Conservation (phyloP, 2,888 invertebrate genomes). For the Drosophila fulvimacula region DNA sequence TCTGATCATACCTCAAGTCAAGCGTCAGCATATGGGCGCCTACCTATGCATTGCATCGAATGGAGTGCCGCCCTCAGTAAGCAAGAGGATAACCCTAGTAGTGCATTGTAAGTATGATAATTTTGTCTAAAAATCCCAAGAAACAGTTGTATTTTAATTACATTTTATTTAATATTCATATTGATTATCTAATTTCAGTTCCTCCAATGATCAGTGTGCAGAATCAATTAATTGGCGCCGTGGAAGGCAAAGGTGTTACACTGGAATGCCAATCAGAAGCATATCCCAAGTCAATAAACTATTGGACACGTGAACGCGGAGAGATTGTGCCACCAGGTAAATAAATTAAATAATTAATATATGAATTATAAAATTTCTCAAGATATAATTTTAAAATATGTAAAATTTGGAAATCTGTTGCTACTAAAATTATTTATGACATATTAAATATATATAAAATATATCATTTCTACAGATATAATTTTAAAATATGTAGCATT, state of each 20-base stretch:
- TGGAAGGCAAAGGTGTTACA: slow-evolving; percentile 90
- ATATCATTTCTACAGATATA: too few species aligned
- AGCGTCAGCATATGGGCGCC: slow-evolving; percentile 92
- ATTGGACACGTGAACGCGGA: slow-evolving; percentile 91
- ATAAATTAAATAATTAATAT: background rate
- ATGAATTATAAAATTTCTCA: background rate
- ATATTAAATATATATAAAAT: too few species aligned
- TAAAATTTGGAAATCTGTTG: too few species aligned
- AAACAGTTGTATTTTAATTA: too few species aligned
- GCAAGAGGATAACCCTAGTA: slow-evolving; percentile 94
- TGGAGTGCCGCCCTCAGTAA: slow-evolving; percentile 94
- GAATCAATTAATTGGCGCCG: slow-evolving; percentile 93
- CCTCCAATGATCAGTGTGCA: slow-evolving; percentile 94
- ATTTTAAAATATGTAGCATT: too few species aligned
- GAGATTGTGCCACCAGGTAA: slow-evolving; percentile 92
- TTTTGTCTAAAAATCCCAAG: too few species aligned
- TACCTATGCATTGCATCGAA: slow-evolving; percentile 93
- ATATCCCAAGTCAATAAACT: slow-evolving; percentile 93
- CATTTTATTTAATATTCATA: too few species aligned
- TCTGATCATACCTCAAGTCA: slow-evolving; percentile 89
- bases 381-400: background rate
- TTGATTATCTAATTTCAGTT: too few species aligned
- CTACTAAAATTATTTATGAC: too few species aligned
- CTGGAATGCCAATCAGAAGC: slow-evolving; percentile 94
- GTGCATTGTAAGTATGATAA: slow-evolving; percentile 89